Percentiles rank a stretch among this genome's conserved stretches.
Conservation (phyloP, 2,113 vertebrate species). For the Podiceps cristatus region DNA sequence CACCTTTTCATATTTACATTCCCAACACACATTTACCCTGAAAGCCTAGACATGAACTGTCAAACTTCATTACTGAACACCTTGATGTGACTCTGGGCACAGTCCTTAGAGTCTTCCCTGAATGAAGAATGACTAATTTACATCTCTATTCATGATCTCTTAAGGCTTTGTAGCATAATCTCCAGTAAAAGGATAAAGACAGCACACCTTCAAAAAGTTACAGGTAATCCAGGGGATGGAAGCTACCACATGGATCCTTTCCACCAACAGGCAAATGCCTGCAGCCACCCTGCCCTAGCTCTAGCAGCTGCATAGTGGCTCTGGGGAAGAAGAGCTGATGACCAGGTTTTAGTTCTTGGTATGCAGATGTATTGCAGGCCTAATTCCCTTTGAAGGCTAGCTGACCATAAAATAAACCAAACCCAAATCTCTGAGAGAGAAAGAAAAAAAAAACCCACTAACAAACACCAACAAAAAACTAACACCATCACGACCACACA, state of each 20-base stretch:
- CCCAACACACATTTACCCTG: background rate
- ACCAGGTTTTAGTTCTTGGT: background rate
- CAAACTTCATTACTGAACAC: background rate
- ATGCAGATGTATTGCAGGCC: background rate
- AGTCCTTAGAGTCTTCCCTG: background rate
- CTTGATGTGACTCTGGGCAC: background rate
- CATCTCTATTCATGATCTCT: background rate
- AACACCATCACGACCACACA: no score
- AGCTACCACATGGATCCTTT: rapidly evolving
- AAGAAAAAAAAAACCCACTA: no score
- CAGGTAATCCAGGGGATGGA: background rate
- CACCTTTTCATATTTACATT: slow-evolving; percentile 27
- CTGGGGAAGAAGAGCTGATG: background rate
- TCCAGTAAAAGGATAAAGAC: background rate
- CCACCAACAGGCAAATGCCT: background rate
- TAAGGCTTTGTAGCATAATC: background rate
- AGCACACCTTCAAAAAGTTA: background rate
- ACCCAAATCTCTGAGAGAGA: background rate
- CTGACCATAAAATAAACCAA: background rate
- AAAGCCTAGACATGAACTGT: background rate
- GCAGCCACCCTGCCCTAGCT: background rate
- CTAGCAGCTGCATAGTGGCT: background rate
- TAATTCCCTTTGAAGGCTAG: background rate
- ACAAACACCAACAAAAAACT: background rate
- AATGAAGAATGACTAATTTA: background rate